Evolutionary conservation across 2,888 invertebrate genomes (phyloP).

Genomic region (Baronia brevicornis): DNA sequence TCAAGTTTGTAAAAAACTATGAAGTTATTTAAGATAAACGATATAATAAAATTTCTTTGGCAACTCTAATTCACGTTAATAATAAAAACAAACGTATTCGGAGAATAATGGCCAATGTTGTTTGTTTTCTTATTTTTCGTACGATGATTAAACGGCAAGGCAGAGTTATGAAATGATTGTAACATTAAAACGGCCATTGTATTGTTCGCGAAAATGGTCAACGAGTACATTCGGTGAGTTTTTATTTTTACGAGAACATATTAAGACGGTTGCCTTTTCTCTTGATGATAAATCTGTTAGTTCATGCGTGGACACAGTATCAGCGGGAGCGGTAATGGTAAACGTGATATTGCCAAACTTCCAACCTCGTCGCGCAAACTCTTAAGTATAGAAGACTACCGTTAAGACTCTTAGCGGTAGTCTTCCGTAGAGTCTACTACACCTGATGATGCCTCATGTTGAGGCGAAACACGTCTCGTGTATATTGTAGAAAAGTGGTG

Average conservation of each 20-base stretch:
- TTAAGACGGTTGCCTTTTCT: slow-evolving; percentile 6
- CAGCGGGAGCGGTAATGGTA: neutral
- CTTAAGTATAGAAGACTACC: too few relatives aligned
- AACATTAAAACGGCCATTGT: slow-evolving; percentile 8
- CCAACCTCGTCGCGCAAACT: too few relatives aligned
- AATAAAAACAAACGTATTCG: neutral
- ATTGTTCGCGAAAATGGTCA: slow-evolving; percentile 6
- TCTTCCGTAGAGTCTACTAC: too few relatives aligned
- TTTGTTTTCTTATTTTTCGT: neutral
- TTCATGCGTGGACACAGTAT: neutral
- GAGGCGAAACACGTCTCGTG: too few relatives aligned
- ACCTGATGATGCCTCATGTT: too few relatives aligned
- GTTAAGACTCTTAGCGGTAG: too few relatives aligned
- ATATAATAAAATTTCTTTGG: too few relatives aligned
- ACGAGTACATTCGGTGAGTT: slow-evolving; percentile 1
- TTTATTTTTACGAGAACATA: slow-evolving; percentile 11
- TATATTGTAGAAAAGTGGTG: too few relatives aligned
- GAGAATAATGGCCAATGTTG: neutral
- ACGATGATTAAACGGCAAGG: neutral
- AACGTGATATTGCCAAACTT: too few relatives aligned
- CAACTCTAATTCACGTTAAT: too few relatives aligned
- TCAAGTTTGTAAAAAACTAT: too few relatives aligned
- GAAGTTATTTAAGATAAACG: too few relatives aligned
- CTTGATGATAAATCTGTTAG: slow-evolving; percentile 1
- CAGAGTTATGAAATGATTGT: slow-evolving; percentile 1